Conservation (phyloP, 2,888 invertebrate species). For the Cloeon dipterum region DNA sequence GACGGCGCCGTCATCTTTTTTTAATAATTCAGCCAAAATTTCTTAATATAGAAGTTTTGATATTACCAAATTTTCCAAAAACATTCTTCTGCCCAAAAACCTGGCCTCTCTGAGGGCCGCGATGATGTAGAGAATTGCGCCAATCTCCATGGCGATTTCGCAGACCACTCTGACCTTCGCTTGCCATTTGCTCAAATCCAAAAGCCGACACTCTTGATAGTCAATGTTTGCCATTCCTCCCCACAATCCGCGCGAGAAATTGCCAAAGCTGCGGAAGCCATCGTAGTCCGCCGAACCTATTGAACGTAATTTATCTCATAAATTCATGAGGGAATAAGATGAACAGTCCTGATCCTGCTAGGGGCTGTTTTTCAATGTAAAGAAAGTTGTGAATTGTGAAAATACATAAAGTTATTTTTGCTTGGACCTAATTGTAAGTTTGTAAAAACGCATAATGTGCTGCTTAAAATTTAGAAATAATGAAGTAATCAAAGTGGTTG, state of each 20-base stretch:
- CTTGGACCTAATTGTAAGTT: no score
- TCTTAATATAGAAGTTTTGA: constrained; percentile 1
- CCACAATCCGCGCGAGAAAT: constrained; percentile 24
- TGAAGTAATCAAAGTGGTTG: no score
- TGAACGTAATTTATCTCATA: constrained; percentile 5
- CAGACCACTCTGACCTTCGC: constrained; percentile 48
- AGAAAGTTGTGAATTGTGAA: no score
- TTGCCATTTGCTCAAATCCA: constrained; percentile 33
- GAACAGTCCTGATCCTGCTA: no score
- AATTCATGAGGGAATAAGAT: constrained; percentile 3
- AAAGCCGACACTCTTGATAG: constrained; percentile 38
- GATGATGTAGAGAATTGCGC: constrained; percentile 62
- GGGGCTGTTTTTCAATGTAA: no score
- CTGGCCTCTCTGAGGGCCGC: constrained; percentile 70
- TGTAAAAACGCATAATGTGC: no score
- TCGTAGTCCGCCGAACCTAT: constrained; percentile 10
- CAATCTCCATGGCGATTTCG: constrained; percentile 57
- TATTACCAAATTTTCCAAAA: constrained; percentile 76
- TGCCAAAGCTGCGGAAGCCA: constrained; percentile 32
- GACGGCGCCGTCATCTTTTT: constrained; percentile 63
- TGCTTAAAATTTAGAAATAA: no score
- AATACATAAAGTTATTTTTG: no score
- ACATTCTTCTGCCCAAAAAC: constrained; percentile 82
- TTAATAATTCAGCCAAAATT: constrained; percentile 5
- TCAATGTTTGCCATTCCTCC: constrained; percentile 28